These are phyloP conservation scores for Anableps anableps DNA, from an alignment of 2,797 vertebrate species.

Conservation along the genomic window DNA sequence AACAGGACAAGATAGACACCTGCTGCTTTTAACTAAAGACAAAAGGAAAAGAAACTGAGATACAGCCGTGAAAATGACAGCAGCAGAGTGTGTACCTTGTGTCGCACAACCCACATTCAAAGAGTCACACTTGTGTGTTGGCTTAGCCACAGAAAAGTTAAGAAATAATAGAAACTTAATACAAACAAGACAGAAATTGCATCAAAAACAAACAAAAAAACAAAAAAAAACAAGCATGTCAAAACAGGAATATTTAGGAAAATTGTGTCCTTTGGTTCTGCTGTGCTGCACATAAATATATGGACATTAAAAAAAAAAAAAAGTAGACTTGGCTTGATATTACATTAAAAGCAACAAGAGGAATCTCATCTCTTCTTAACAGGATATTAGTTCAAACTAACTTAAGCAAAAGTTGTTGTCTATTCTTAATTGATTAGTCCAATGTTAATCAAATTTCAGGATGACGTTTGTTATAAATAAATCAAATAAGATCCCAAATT, in stretches of 20 bases:
- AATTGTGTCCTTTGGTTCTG: neutral
- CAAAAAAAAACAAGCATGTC: neutral
- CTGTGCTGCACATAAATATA: too few relatives aligned
- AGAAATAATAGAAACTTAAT: constrained; percentile 54
- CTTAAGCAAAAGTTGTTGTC: neutral
- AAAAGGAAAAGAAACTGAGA: constrained; percentile 43
- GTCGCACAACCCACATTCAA: constrained; percentile 40
- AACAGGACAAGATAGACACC: constrained; percentile 80
- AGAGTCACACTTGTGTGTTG: constrained; percentile 72
- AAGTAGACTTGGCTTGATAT: neutral
- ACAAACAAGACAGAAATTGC: constrained; percentile 45
- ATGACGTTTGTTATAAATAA: neutral
- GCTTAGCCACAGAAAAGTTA: constrained; percentile 40
- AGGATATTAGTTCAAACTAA: neutral
- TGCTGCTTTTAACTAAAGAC: constrained; percentile 77
- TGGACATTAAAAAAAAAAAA: neutral
- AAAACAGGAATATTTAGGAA: constrained; percentile 11
- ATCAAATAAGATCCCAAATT: neutral
- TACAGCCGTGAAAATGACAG: constrained; percentile 40
- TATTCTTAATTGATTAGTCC: too few relatives aligned
- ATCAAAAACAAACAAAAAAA: neutral
- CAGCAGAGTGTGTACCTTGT: constrained; percentile 72
- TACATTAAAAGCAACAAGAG: neutral
- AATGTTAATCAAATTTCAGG: neutral
- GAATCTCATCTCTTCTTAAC: neutral